These are phyloP conservation scores for Aphidoletes aphidimyza DNA, from an alignment of 2,888 invertebrate species.

Conservation along the genomic window DNA sequence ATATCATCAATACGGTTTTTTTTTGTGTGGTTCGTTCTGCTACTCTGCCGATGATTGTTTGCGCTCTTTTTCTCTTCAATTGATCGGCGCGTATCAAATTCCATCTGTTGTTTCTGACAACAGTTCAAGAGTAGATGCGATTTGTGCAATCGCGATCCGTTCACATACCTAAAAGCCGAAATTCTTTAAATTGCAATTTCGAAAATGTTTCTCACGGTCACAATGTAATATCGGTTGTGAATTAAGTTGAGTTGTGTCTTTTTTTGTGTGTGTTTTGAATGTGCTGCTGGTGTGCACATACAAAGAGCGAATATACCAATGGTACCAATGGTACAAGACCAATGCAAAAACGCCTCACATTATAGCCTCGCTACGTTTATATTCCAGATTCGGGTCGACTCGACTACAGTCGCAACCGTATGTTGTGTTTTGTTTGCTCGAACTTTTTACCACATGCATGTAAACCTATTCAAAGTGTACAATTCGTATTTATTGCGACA, in stretches of 20 bases:
- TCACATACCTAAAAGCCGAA: slow-evolving; percentile 55
- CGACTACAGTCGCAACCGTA: too few relatives aligned
- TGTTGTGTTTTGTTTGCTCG: background rate
- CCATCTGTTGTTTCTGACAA: slow-evolving; percentile 34
- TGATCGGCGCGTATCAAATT: slow-evolving; percentile 43
- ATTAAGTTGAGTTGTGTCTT: background rate
- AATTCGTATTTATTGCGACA: too few relatives aligned
- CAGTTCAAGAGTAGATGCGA: slow-evolving; percentile 31
- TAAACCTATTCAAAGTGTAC: background rate
- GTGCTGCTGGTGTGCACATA: background rate
- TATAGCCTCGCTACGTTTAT: too few relatives aligned
- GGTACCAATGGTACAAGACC: background rate
- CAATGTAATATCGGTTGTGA: slow-evolving; percentile 1
- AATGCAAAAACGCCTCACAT: background rate
- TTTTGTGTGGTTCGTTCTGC: background rate
- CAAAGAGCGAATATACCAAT: background rate
- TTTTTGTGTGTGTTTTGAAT: background rate
- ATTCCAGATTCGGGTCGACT: too few relatives aligned
- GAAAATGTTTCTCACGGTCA: slow-evolving; percentile 54
- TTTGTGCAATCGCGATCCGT: slow-evolving; percentile 16
- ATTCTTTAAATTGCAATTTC: slow-evolving; percentile 59
- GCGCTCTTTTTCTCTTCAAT: slow-evolving; percentile 13
- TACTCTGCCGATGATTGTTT: background rate
- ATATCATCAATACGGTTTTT: slow-evolving; percentile 4
- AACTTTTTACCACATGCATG: background rate